phyloP scores from a whole-genome alignment of 2,797 vertebrate species.

The Poecile montanus region DNA sequence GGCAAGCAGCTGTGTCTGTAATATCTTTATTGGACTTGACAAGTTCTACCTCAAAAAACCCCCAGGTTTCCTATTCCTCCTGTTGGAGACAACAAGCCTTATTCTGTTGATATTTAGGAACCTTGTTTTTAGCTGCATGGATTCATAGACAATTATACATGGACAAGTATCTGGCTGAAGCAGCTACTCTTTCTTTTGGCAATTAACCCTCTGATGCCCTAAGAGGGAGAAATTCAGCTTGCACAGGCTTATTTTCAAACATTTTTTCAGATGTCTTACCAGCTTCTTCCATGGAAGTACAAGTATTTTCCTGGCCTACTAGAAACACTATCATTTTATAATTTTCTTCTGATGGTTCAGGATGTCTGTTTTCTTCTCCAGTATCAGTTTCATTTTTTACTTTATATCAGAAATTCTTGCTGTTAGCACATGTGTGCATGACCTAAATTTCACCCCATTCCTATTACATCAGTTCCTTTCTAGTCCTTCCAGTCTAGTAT shows the following conservation, averaged over 20 bases:
- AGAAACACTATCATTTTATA: background rate
- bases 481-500: slow-evolving; percentile 5
- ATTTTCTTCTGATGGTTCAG: background rate
- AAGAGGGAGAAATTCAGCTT: background rate
- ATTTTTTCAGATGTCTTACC: background rate
- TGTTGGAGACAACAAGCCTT: background rate
- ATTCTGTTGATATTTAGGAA: background rate
- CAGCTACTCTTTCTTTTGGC: background rate
- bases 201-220: background rate
- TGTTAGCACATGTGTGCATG: background rate
- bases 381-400: background rate
- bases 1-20: background rate
- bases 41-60: background rate
- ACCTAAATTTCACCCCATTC: slow-evolving; percentile 21
- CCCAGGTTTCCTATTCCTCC: background rate
- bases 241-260: background rate
- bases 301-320: background rate
- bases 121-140: background rate
- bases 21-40: background rate
- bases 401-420: slow-evolving; percentile 16
- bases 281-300: background rate
- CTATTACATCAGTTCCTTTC: slow-evolving; percentile 15
- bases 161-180: background rate
- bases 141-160: background rate
- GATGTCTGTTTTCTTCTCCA: background rate